phyloP scores from a whole-genome alignment of 1,140 invertebrate genomes.

The Drosophila santomea region DNA sequence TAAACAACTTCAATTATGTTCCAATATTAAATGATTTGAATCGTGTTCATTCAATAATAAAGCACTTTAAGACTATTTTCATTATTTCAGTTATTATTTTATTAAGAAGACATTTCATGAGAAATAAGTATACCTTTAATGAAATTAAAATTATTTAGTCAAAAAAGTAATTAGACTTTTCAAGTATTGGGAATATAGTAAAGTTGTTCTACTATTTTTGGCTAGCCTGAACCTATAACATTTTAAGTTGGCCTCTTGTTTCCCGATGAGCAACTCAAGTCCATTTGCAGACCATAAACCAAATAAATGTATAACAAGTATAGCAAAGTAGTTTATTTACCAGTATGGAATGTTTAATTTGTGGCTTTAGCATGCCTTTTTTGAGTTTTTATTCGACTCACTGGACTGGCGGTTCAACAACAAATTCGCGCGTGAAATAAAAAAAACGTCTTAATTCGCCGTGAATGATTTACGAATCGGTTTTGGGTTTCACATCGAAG shows the following conservation, averaged over 20 bases:
- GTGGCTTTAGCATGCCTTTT: constrained; percentile 2
- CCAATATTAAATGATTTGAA: too few species aligned
- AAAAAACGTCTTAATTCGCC: constrained; percentile 72
- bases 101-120: too few species aligned
- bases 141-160: too few species aligned
- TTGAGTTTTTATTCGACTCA: neutral
- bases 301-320: constrained; percentile 41
- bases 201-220: neutral
- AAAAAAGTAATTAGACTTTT: neutral
- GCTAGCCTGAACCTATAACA: neutral
- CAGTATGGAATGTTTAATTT: constrained; percentile 25
- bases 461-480: constrained; percentile 74
- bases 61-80: too few species aligned
- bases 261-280: constrained; percentile 5
- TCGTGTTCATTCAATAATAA: too few species aligned
- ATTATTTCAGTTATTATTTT: too few species aligned
- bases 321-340: constrained; percentile 9
- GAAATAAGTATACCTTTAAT: too few species aligned
- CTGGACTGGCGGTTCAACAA: constrained; percentile 16
- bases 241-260: neutral
- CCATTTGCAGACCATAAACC: constrained; percentile 20
- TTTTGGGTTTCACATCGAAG: constrained; percentile 68
- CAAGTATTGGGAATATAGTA: neutral
- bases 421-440: constrained; percentile 27
- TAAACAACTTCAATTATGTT: too few species aligned